Evolutionary conservation across 2,797 vertebrate genomes (phyloP), one percentile per base, ranked within the genome.

Genomic region (Rallus crepitans): DNA sequence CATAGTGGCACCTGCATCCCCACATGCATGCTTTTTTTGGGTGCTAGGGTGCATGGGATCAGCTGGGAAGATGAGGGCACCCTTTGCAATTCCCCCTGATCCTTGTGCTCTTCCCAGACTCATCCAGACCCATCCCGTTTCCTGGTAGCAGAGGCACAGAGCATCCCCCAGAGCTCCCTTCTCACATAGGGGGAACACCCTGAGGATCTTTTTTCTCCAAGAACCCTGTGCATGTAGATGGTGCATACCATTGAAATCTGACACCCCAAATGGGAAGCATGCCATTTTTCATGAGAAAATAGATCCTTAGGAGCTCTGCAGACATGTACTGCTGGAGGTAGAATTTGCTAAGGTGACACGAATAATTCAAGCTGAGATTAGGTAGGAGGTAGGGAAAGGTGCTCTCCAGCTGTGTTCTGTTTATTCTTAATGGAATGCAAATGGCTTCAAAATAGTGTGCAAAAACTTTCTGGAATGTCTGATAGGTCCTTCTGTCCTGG

Each of bases 231-330:
- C 2, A 3, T 11, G 6, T 61, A 75, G 55, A 57, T 14, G 16
- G 14, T 17, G 28, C 2, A 1, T 0, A 0, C 30, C 4, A 1
- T 56, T 82, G n/a, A 40, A 73, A 77, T 52, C 52, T 35, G 25
- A 33, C 11, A 11, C 11, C 37, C 6, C 33, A 83, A 25, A 65
- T 19, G 0, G 0, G 23, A 72, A 79, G 30, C 19, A 37, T 0
- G 0, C 7, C 0, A 4, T 12, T 82, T 82, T 69, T 59, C 8
- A 18, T 2, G 19, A 66, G 37, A 76, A 61, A 71, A 59, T 28
- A 2, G 30, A 63, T 39, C 33, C 14, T 40, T 45, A 60, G n/a
- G 33, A 76, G 15, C 40, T 79, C 52, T 66, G 52, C 50, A 30
- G 31, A 73, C 7, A 7, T 0, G 0, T 59, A 11, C 17, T 82